phyloP scores from a whole-genome alignment of 2,888 invertebrate genomes.

The Oasisia sp. region DNA sequence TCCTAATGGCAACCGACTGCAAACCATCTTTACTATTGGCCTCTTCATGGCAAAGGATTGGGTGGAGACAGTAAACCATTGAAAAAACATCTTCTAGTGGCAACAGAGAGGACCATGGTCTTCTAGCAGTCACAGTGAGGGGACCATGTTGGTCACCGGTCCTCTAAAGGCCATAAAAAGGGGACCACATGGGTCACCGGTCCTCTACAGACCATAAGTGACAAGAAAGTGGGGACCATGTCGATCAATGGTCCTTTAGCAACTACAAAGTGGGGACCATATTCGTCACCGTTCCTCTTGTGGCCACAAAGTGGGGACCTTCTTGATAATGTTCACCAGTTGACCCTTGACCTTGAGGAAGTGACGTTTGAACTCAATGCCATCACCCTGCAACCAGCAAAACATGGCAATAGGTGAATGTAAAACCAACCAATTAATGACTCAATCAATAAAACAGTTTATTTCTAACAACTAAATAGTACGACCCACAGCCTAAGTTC shows the following conservation, averaged over 20 bases:
- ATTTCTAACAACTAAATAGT: too few species aligned
- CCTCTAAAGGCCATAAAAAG: not conserved
- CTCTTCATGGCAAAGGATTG: too few species aligned
- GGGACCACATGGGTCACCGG: not conserved
- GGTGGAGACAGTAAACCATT: too few species aligned
- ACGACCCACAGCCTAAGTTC: too few species aligned
- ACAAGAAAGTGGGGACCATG: not conserved
- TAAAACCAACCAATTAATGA: not conserved
- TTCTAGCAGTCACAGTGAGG: too few species aligned
- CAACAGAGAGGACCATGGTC: too few species aligned
- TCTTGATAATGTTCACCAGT: slow-evolving; percentile 71
- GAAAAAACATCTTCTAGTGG: too few species aligned
- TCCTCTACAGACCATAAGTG: not conserved
- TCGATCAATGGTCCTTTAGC: not conserved
- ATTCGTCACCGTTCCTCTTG: not conserved
- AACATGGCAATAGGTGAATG: not conserved
- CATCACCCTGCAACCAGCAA: slow-evolving; percentile 79
- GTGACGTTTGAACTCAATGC: slow-evolving; percentile 89
- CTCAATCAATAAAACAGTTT: too few species aligned
- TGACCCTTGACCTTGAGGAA: slow-evolving; percentile 77
- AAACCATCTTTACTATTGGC: too few species aligned
- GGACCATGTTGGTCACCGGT: too few species aligned
- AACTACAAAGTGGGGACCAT: not conserved
- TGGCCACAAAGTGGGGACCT: slow-evolving; percentile 17
- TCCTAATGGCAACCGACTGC: too few species aligned